Evolutionary conservation across 2,797 vertebrate genomes (phyloP), one percentile per base, ranked within the genome.

Genomic region (Anguilla pacifica): DNA sequence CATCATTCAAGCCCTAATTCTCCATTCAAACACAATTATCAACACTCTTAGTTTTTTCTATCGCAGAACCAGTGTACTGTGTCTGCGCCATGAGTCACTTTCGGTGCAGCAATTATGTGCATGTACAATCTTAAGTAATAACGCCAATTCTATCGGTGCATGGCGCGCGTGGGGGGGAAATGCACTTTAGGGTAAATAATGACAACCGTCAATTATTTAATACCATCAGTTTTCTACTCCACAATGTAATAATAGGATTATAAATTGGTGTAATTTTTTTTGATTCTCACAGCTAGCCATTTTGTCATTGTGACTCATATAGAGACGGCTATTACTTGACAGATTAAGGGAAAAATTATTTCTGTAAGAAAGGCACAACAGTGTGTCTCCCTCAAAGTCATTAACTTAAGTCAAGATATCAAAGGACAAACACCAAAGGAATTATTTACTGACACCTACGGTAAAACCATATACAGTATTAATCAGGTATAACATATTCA

Each of bases 61-160:
- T n/a, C 79, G 43, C 46, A 6, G 46, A 89, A 91, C 89, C 94
- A 92, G 91, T 91, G 90, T 91, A 92, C 93, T 91, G 90, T 90
- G 90, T 90, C 91, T 92, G 91, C 92, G 89, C 91, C 92, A 91
- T 92, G 92, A 95, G 91, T 94, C 91, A 93, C 84, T 90, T 92
- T 91, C 92, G 92, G 94, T 94, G 93, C 89, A 91, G 92, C 93
- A 95, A 95, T 96, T 95, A 96, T 89, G 92, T 90, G 91, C 25
- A 89, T 87, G 87, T 88, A 92, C 91, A 94, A 92, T 93, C 91
- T 92, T 91, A 87, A 92, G 92, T 95, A 96, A 95, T 95, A 94
- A 94, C 93, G 89, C 92, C 94, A 93, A 94, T 94, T 92, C 93
- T 93, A 93, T 94, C 93, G 93, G 92, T 90, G 91, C 92, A 88